Conservation (phyloP, 2,113 vertebrate genomes). For the Hippolais icterina region DNA sequence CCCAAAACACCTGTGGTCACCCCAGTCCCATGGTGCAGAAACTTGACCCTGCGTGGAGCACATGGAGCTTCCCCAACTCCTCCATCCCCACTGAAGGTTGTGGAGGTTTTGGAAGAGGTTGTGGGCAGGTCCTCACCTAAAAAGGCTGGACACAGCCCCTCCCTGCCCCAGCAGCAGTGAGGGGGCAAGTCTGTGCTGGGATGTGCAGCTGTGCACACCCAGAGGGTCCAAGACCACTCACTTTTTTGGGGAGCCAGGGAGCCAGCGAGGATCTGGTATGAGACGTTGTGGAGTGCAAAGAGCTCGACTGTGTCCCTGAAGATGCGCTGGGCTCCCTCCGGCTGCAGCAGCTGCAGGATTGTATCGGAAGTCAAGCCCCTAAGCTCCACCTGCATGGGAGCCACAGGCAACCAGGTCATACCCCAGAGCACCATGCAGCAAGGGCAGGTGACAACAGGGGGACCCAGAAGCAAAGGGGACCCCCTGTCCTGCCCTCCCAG, state of each 20-base stretch:
- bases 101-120: not conserved
- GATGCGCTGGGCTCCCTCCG: not conserved
- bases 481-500: not conserved
- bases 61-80: accelerated
- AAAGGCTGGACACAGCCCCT: not conserved
- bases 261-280: slow-evolving; percentile 67
- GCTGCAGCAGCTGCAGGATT: not conserved
- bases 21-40: not conserved
- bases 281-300: not conserved
- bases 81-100: not conserved
- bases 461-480: not conserved
- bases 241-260: slow-evolving; percentile 37
- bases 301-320: not conserved
- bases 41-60: accelerated
- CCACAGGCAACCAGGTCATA: not conserved
- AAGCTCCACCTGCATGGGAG: not conserved
- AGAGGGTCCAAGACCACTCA: slow-evolving; percentile 29
- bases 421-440: not conserved
- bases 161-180: not conserved
- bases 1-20: accelerated
- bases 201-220: not conserved
- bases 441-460: not conserved
- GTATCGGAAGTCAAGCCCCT: accelerated
- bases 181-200: not conserved
- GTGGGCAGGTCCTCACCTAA: not conserved